phyloP scores from a whole-genome alignment of 2,888 invertebrate genomes.

The Allacma fusca region DNA sequence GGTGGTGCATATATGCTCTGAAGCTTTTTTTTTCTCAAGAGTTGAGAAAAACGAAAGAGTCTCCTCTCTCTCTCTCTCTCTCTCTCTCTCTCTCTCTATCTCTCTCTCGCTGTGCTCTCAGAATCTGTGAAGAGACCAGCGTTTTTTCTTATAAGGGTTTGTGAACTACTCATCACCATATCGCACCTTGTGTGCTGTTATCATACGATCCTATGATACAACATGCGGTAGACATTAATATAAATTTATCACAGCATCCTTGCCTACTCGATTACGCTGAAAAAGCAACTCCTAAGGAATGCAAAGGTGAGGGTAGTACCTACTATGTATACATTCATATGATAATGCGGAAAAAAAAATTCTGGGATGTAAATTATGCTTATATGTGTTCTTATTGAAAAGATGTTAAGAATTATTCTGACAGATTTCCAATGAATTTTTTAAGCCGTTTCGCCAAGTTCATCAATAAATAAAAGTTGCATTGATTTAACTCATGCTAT shows the following conservation, averaged over 20 bases:
- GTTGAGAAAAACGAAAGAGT: too few species aligned
- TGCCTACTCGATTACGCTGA: constrained; percentile 16
- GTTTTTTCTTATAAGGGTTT: too few species aligned
- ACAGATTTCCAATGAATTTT: constrained; percentile 16
- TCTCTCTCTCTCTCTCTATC: too few species aligned
- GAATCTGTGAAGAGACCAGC: too few species aligned
- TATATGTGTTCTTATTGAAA: constrained; percentile 8
- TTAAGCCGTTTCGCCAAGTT: background rate
- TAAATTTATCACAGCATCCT: constrained; percentile 16
- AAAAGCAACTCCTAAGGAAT: background rate
- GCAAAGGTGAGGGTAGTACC: constrained; percentile 1
- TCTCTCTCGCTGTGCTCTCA: too few species aligned
- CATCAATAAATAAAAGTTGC: constrained; percentile 8
- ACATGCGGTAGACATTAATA: constrained; percentile 16
- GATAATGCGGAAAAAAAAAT: background rate
- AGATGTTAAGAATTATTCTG: constrained; percentile 11
- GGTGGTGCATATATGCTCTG: too few species aligned
- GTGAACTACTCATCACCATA: background rate
- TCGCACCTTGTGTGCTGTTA: background rate
- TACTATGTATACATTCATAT: background rate
- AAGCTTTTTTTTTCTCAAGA: too few species aligned
- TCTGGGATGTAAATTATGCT: background rate
- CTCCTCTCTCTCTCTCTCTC: too few species aligned
- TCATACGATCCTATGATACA: background rate
- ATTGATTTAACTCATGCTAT: constrained; percentile 5